phyloP scores from a whole-genome alignment of 2,888 invertebrate species.

The Acanthoscelides obtectus region DNA sequence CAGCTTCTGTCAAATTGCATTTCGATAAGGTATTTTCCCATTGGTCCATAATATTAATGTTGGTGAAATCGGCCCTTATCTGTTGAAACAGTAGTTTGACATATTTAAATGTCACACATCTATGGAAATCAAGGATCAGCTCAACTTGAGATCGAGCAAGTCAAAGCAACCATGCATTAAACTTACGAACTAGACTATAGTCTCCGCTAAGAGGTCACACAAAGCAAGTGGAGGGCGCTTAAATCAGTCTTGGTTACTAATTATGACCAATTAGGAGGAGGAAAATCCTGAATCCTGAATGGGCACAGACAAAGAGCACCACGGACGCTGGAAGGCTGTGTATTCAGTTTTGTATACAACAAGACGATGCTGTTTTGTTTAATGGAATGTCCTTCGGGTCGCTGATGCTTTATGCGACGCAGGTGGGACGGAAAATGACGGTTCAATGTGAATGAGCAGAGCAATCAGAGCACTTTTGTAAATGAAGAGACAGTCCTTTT shows the following conservation, averaged over 20 bases:
- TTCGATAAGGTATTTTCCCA: too few species aligned
- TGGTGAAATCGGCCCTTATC: too few species aligned
- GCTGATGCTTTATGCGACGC: not conserved
- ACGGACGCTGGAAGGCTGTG: conserved; percentile 3
- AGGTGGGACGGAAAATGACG: not conserved
- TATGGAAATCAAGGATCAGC: too few species aligned
- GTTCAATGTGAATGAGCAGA: not conserved
- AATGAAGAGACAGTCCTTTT: not conserved
- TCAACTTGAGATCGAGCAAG: too few species aligned
- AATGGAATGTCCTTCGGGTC: not conserved
- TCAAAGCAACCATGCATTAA: too few species aligned
- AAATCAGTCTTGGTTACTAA: conserved; percentile 21
- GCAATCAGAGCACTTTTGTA: not conserved
- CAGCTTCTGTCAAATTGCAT: too few species aligned
- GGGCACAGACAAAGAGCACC: conserved; percentile 8
- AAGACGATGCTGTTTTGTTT: conserved; percentile 4
- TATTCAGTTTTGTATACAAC: not conserved
- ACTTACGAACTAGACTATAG: not conserved
- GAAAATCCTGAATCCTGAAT: conserved; percentile 8
- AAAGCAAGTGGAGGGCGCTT: conserved; percentile 17
- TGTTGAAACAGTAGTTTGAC: too few species aligned
- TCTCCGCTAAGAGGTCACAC: conserved; percentile 5
- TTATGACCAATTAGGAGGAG: conserved; percentile 22
- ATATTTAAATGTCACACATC: too few species aligned
- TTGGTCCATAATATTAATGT: too few species aligned